Evolutionary conservation across 1,140 invertebrate species (phyloP).

Genomic region (Brachionus calyciflorus): DNA sequence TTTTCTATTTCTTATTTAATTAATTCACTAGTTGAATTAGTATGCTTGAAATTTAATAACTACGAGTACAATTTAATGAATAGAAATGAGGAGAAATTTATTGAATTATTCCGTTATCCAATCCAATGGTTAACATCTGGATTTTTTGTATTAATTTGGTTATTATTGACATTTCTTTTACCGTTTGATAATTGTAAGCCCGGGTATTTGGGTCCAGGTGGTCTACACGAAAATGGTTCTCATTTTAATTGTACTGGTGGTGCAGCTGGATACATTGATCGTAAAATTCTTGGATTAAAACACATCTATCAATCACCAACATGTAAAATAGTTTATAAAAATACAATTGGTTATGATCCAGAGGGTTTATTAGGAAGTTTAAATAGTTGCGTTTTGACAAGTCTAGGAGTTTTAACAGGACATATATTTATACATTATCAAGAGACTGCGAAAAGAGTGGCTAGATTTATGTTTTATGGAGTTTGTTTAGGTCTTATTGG

Average conservation of each 20-base stretch:
- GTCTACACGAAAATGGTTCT: constrained; percentile 67
- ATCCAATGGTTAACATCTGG: constrained; percentile 70
- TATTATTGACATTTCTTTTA: constrained; percentile 70
- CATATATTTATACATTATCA: constrained; percentile 61
- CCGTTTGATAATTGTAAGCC: constrained; percentile 72
- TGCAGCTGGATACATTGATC: constrained; percentile 75
- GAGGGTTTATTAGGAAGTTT: constrained; percentile 73
- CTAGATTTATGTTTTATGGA: constrained; percentile 59
- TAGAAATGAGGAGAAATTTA: constrained; percentile 62
- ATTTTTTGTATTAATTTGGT: constrained; percentile 67
- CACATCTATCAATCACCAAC: constrained; percentile 76
- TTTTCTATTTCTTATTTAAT: constrained; percentile 77
- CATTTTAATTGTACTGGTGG: constrained; percentile 75
- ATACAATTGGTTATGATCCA: background rate
- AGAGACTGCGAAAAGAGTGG: constrained; percentile 68
- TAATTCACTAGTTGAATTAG: constrained; percentile 69
- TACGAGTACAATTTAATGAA: constrained; percentile 48
- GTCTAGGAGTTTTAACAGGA: constrained; percentile 68
- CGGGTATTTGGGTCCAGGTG: constrained; percentile 81
- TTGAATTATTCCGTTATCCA: constrained; percentile 68
- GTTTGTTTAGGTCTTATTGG: constrained; percentile 70
- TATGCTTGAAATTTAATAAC: constrained; percentile 52
- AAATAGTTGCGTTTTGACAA: constrained; percentile 68
- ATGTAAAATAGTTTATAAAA: constrained; percentile 59
- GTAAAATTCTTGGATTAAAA: constrained; percentile 67